Base-by-base conservation (phyloP, 2,797 vertebrate genomes). In the Pampus argenteus region DNA sequence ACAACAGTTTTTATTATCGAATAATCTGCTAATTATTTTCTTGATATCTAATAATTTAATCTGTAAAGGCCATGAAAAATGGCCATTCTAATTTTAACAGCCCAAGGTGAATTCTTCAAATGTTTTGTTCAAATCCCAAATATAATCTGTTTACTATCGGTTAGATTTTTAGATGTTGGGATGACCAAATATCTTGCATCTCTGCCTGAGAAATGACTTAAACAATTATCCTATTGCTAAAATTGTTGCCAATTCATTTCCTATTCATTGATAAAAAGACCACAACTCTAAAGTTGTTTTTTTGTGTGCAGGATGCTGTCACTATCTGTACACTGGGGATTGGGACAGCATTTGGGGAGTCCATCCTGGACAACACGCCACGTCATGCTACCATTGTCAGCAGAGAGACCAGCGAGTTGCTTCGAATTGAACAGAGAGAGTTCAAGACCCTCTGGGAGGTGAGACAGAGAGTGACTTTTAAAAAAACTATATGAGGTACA, bases 361-460 rank as follows among this genome's bases (percentile, higher is more conserved):
- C 97, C 58, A 98, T 99, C 91, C 92, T 99, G 92, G 98, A 99
- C 93, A 99, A 99, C 91, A 99, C 98, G 0, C 98, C 98, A 17
- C 97, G 98, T 56, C 98, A 99, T 78, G 98, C 98, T 2, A 99
- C 98, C 82, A 98, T 99, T 0, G 96, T 99, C 90, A 99, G 97
- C 71, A 94, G 97, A 80, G 98, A 99, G 88, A 95, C 92, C 81
- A 98, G 97, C 0, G 98, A 99, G 75, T 95, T 99, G 50, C 96
- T 99, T 34, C 96, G 98, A 62, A 97, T 99, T 28, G 97, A 99
- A 78, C 98, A 99, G 94, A 96, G 97, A 87, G 97, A 99, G 93
- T 99, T 99, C 84, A 98, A 97, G 93, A 95, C 94, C 54, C 96
- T 99, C 61, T 99, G 98, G 98, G 98, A 99, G 96, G 98, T 99